Evolutionary conservation across 2,888 invertebrate genomes (phyloP), one percentile per base, ranked within the genome.

Genomic region (Agonopterix arenella): DNA sequence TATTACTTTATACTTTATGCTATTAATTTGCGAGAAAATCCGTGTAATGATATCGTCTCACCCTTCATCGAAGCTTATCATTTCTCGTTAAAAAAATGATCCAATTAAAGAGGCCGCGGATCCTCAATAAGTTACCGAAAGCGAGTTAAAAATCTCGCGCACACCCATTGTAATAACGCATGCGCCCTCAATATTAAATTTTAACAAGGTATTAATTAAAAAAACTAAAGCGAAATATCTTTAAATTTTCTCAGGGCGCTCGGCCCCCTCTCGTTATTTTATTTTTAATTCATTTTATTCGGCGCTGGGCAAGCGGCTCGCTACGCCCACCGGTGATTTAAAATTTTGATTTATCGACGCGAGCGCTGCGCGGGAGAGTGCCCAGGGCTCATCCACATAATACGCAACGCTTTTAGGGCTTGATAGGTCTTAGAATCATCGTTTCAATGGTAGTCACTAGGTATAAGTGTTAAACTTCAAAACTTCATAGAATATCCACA

Each of bases 141-240:
- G 74, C 76, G 69, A 77, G 84, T 85, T 86, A 79, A 82, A 74
- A 81, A 84, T 81, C 83, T 80, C 75, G 65, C 80, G 83, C 84
- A 85, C 84, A 85, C 86, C 88, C 88, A 88, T 86, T 85, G 88
- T 88, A 88, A 86, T 86, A 86, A 86, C 83, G 83, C 74, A 78
- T 84, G 76, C 80, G 85, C 80, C 79, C 84, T 85, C 86, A 81
- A 88, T 88, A 89, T 89, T 86, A 88, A 88, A 88, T 85, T 88
- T 89, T 89, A 89, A 89, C 89, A 89, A 89, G 89, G 89, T 88
- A 89, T 88, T 86, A 89, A 89, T 88, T 88, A 86, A 89, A 88
- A 89, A 89, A 88, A 88, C 80, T 84, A 86, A 89, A 86, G 88
- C 88, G 82, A 86, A 88, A 85, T 83, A 79, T 82, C 73, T 85